A percentile compares a stretch with the other conserved stretches of the same genome.
These are phyloP conservation scores for Corvus cornix DNA, from an alignment of 2,113 vertebrate genomes.

Conservation along the genomic window DNA sequence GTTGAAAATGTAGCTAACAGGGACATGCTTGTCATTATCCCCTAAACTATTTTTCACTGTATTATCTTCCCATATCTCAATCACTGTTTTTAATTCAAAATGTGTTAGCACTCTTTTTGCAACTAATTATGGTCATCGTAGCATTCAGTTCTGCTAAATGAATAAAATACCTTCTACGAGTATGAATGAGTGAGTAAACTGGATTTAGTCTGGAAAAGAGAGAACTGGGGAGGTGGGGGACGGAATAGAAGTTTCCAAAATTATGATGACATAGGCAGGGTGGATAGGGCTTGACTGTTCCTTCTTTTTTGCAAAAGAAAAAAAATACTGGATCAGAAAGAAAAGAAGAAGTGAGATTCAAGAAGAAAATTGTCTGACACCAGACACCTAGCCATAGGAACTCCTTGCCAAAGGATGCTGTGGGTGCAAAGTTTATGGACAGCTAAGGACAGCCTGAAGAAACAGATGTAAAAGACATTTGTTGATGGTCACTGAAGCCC, in stretches of 20 bases:
- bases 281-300: neutral
- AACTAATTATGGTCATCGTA: neutral
- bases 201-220: neutral
- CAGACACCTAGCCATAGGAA: neutral
- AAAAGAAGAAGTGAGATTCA: neutral
- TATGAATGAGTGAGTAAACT: neutral
- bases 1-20: neutral
- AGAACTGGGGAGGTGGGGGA: neutral
- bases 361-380: neutral
- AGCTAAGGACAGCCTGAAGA: neutral
- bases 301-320: neutral
- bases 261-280: neutral
- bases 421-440: neutral
- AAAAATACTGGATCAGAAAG: neutral
- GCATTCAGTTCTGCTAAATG: neutral
- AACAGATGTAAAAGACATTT: constrained; percentile 11
- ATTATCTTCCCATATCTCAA: neutral
- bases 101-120: neutral
- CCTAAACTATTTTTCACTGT: neutral
- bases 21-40: neutral
- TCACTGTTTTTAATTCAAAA: neutral
- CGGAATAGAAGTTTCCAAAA: neutral
- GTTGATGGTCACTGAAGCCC: neutral
- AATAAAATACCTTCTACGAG: neutral
- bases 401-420: neutral